Percentiles rank a stretch among this genome's conserved stretches.
Conservation (phyloP, 2,113 vertebrate genomes). For the Oreocharis arfaki region DNA sequence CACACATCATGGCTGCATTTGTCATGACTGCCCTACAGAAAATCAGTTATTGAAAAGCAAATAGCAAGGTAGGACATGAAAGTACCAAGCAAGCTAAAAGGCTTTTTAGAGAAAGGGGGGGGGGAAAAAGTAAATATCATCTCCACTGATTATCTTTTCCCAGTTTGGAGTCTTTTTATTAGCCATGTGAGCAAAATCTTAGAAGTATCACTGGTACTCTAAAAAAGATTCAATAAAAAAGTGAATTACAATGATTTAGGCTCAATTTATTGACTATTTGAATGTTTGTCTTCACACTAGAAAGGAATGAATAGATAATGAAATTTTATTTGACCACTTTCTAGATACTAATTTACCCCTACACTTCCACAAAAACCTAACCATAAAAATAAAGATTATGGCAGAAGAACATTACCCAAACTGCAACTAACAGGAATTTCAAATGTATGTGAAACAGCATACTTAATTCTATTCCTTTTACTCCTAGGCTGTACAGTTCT, state of each 20-base stretch:
- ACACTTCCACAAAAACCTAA: background rate
- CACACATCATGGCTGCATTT: background rate
- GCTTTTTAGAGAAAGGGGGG: rapidly evolving
- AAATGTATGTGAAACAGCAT: background rate
- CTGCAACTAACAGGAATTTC: background rate
- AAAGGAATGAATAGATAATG: background rate
- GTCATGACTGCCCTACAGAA: background rate
- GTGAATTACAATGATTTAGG: background rate
- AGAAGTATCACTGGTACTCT: background rate
- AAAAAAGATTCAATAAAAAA: background rate
- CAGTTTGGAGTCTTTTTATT: background rate
- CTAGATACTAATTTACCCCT: background rate
- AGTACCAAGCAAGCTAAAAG: background rate
- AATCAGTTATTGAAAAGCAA: background rate
- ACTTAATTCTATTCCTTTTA: background rate
- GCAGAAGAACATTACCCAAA: background rate
- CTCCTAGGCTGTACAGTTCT: background rate
- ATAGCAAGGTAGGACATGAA: background rate
- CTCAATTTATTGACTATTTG: background rate
- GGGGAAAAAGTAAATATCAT: background rate
- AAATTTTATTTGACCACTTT: background rate
- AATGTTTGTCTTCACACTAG: background rate
- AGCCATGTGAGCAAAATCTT: background rate
- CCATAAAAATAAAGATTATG: background rate
- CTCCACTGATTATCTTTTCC: background rate